Evolutionary conservation across 2,888 invertebrate species (phyloP).

Genomic region (Drosophila helvetica): DNA sequence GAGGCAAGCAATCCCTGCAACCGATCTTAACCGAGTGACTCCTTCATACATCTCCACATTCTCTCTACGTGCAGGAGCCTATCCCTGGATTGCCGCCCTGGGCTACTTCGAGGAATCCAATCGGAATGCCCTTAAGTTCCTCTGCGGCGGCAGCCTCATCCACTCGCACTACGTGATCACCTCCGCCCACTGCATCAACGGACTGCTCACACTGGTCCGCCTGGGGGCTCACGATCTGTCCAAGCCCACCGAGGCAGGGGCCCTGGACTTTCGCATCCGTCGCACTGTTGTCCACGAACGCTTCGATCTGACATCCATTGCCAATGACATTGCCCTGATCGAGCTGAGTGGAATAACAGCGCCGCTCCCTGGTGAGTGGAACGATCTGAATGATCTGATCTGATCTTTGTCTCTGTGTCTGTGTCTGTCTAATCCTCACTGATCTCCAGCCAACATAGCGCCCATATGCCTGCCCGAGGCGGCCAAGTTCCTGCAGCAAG

Average conservation of each 20-base stretch:
- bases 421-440: neutral
- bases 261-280: slow-evolving; percentile 87
- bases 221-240: slow-evolving; percentile 90
- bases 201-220: slow-evolving; percentile 86
- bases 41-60: neutral
- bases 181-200: slow-evolving; percentile 86
- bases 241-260: slow-evolving; percentile 85
- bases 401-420: no score
- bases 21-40: neutral
- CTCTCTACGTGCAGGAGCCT: slow-evolving; percentile 86
- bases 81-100: slow-evolving; percentile 94
- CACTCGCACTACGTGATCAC: slow-evolving; percentile 89
- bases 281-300: slow-evolving; percentile 87
- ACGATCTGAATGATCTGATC: no score
- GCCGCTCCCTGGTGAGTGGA: slow-evolving; percentile 67
- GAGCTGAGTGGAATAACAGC: slow-evolving; percentile 84
- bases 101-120: slow-evolving; percentile 85
- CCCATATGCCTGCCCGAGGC: slow-evolving; percentile 91
- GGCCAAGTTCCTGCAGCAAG: slow-evolving; percentile 66
- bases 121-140: slow-evolving; percentile 85
- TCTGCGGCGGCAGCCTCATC: slow-evolving; percentile 91
- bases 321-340: slow-evolving; percentile 92
- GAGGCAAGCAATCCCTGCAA: slow-evolving; percentile 58
- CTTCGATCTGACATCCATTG: slow-evolving; percentile 87
- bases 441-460: slow-evolving; percentile 86